Evolutionary conservation across 53 echinoderm and acorn worm species (phyloP).

Genomic region (Luidia sarsii): DNA sequence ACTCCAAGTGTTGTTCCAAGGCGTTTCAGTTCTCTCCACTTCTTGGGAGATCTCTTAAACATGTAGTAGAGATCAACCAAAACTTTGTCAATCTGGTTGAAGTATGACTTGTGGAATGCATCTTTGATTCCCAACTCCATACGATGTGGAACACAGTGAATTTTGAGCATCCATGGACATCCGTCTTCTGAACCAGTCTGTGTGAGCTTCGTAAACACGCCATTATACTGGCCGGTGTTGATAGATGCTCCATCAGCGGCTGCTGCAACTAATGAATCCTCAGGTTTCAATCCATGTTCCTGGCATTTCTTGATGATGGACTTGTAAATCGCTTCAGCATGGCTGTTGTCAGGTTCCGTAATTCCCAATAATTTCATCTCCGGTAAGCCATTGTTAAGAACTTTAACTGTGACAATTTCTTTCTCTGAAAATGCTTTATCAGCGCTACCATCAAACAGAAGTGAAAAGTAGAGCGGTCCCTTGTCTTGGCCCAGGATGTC

Average conservation of each 20-base stretch:
- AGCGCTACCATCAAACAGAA: slow-evolving; percentile 38
- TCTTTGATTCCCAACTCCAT: slow-evolving; percentile 17
- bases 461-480: slow-evolving; percentile 27
- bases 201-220: neutral
- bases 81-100: slow-evolving; percentile 11
- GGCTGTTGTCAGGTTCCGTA: slow-evolving; percentile 10
- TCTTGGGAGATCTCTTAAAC: slow-evolving; percentile 18
- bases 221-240: neutral
- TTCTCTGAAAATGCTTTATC: slow-evolving; percentile 33
- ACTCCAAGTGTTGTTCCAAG: slow-evolving; percentile 4
- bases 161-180: slow-evolving; percentile 25
- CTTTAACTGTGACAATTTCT: slow-evolving; percentile 14
- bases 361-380: slow-evolving; percentile 18
- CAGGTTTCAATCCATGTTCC: slow-evolving; percentile 1
- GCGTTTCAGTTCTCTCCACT: slow-evolving; percentile 9
- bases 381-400: neutral
- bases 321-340: slow-evolving; percentile 7
- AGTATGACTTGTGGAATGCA: slow-evolving; percentile 19
- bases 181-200: neutral
- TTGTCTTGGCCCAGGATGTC: neutral
- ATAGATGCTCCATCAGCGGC: slow-evolving; percentile 19
- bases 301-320: slow-evolving; percentile 6
- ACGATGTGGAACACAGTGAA: slow-evolving; percentile 15
- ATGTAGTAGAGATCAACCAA: slow-evolving; percentile 11
- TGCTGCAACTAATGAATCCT: neutral